Evolutionary conservation across 2,113 vertebrate genomes (phyloP).

Genomic region (Clupea harengus): DNA sequence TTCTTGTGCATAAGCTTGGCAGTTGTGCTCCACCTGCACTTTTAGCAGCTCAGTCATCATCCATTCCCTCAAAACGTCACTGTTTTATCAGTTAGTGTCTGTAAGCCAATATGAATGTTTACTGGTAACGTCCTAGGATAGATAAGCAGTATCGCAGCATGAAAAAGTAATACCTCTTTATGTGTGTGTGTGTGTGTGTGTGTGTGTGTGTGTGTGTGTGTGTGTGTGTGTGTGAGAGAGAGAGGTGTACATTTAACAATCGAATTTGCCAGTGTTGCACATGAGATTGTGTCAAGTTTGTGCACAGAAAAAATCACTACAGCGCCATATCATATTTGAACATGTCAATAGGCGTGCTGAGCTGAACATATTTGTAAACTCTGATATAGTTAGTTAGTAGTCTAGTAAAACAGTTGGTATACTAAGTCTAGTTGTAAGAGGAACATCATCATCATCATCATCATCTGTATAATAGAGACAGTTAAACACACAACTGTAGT

Average conservation of each 20-base stretch:
- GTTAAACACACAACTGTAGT: not conserved
- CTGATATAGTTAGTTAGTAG: not conserved
- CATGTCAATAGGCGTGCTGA: not conserved
- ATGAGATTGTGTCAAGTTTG: not conserved
- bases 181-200: not conserved
- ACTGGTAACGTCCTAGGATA: not conserved
- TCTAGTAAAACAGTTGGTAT: not conserved
- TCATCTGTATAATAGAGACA: not conserved
- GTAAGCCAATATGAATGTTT: not conserved
- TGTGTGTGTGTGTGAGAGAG: not conserved
- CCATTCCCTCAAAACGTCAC: not conserved
- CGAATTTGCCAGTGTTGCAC: not conserved
- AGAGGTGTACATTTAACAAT: not conserved
- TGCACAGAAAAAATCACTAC: slow-evolving; percentile 1
- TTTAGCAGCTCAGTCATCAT: not conserved
- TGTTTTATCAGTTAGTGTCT: not conserved
- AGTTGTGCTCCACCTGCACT: not conserved
- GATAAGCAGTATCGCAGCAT: not conserved
- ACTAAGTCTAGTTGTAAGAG: not conserved
- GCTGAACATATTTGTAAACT: not conserved
- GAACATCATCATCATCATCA: too few species aligned
- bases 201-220: not conserved
- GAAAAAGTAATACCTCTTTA: not conserved
- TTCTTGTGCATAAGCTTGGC: not conserved
- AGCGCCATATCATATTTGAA: not conserved